These are phyloP conservation scores for Cerceris ruficornis DNA, from an alignment of 2,888 invertebrate genomes.

Conservation along the genomic window DNA sequence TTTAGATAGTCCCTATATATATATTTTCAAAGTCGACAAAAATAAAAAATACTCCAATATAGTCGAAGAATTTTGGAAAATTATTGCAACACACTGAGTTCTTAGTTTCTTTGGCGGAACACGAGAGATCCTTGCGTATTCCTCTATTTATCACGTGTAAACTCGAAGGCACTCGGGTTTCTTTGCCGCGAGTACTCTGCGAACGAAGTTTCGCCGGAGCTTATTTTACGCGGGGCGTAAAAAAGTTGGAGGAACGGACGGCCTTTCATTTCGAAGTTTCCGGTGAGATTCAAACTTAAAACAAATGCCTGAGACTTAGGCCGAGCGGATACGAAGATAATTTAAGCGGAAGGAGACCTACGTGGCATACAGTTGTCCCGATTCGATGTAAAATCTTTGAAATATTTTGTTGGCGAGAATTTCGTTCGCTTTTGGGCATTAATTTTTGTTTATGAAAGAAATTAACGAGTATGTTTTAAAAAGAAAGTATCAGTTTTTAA, in stretches of 20 bases:
- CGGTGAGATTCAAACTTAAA: slow-evolving; percentile 8
- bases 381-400: background rate
- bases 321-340: slow-evolving; percentile 8
- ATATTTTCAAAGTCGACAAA: no score
- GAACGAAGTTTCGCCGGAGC: background rate
- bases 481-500: no score
- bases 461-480: no score
- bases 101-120: no score
- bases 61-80: no score
- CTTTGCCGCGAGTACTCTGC: slow-evolving; percentile 9
- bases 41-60: no score
- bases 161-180: slow-evolving; percentile 5
- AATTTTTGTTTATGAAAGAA: no score
- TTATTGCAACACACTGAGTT: no score
- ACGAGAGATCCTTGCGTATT: background rate
- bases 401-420: no score
- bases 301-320: slow-evolving; percentile 13
- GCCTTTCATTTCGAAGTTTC: slow-evolving; percentile 21
- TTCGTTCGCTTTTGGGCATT: no score
- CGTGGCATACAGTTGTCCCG: background rate
- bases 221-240: slow-evolving; percentile 9
- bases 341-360: background rate
- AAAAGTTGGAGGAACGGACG: slow-evolving; percentile 19
- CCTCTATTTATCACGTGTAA: slow-evolving; percentile 15
- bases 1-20: no score